Evolutionary conservation across 2,113 vertebrate genomes (phyloP).

Genomic region (Tautogolabrus adspersus): DNA sequence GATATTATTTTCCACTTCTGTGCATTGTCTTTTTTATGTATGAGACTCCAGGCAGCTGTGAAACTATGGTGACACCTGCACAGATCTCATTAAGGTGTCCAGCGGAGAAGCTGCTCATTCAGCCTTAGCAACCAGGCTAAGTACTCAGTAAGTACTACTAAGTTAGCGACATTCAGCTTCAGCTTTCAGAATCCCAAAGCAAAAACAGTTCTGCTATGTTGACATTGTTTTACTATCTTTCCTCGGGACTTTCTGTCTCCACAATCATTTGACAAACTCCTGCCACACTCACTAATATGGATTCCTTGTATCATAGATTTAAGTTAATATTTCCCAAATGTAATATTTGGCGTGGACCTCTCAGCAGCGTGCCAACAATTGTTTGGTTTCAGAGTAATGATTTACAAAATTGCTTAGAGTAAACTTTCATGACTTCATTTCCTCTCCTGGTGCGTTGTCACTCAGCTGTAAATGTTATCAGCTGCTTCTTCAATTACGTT

Average conservation of each 20-base stretch:
- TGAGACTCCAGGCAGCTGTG: conserved; percentile 64
- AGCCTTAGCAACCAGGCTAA: conserved; percentile 71
- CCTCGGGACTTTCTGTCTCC: conserved; percentile 47
- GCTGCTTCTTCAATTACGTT: conserved; percentile 73
- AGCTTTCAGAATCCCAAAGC: conserved; percentile 36
- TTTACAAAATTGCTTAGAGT: conserved; percentile 75
- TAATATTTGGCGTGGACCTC: conserved; percentile 63
- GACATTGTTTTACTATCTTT: conserved; percentile 65
- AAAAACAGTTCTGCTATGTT: conserved; percentile 37
- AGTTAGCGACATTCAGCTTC: conserved; percentile 50
- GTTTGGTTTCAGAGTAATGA: conserved; percentile 70
- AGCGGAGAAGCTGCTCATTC: conserved; percentile 58
- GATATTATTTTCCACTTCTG: conserved; percentile 40
- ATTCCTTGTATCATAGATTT: conserved; percentile 66
- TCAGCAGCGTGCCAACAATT: conserved; percentile 70
- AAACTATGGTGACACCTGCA: conserved; percentile 78
- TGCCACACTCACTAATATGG: conserved; percentile 52
- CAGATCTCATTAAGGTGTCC: conserved; percentile 75
- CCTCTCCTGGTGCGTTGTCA: conserved; percentile 70
- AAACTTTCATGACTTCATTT: conserved; percentile 83
- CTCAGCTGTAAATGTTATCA: conserved; percentile 83
- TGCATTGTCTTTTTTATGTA: conserved; percentile 47
- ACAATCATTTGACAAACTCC: conserved; percentile 64
- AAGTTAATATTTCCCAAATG: conserved; percentile 67
- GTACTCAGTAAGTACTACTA: conserved; percentile 39